These are phyloP conservation scores for Micoletzkya japonica DNA, from an alignment of 2,888 invertebrate species.

Conservation along the genomic window DNA sequence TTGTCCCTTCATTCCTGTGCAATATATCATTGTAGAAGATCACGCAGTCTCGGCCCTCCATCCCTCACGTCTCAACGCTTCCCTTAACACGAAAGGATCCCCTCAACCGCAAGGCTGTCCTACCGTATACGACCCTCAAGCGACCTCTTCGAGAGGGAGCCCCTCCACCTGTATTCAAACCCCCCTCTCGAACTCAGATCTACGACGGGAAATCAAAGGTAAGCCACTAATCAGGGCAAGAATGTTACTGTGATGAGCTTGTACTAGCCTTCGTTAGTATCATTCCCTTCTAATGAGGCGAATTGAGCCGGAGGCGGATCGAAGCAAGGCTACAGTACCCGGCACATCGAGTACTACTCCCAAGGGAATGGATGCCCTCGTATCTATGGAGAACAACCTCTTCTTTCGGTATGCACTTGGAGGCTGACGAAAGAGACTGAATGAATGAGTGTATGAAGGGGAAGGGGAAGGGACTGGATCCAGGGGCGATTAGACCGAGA, in stretches of 20 bases:
- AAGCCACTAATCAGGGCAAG: not conserved
- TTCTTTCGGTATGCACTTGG: too few species aligned
- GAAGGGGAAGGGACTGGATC: too few species aligned
- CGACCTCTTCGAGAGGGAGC: not conserved
- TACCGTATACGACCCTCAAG: slow-evolving; percentile 13
- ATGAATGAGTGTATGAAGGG: too few species aligned
- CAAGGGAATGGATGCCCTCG: slow-evolving; percentile 44
- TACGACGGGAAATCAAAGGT: slow-evolving; percentile 19
- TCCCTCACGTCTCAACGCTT: not conserved
- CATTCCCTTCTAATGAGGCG: not conserved
- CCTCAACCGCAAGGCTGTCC: not conserved
- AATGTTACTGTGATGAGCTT: slow-evolving; percentile 3
- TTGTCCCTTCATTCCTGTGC: too few species aligned
- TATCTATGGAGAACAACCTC: slow-evolving; percentile 51
- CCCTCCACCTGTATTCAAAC: slow-evolving; percentile 16
- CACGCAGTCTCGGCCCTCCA: slow-evolving; percentile 3
- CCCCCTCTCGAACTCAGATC: slow-evolving; percentile 16
- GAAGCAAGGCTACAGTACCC: not conserved
- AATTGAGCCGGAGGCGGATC: not conserved
- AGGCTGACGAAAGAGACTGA: too few species aligned
- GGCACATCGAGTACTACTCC: slow-evolving; percentile 21
- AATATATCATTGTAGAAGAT: slow-evolving; percentile 14
- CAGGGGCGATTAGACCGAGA: too few species aligned
- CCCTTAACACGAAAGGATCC: slow-evolving; percentile 7
- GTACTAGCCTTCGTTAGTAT: not conserved